A percentile compares a stretch with the other conserved stretches of the same genome.
phyloP scores from a whole-genome alignment of 37 sponge, comb jelly and placozoan genomes.

The Chondrilla cf. caribensis region DNA sequence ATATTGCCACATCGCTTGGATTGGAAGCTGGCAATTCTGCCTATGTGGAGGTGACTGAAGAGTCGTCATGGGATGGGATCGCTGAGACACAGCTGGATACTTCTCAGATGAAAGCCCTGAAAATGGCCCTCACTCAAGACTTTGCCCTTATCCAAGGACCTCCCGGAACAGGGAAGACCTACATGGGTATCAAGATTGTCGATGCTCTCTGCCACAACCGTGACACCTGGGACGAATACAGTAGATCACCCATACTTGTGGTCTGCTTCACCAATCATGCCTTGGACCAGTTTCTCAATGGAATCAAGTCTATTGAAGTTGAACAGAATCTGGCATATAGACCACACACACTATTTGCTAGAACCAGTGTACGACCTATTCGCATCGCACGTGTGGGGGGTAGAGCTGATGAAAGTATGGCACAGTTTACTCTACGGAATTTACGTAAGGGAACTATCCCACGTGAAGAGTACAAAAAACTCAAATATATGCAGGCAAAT shows the following conservation, averaged over 20 bases:
- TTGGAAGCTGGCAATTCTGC: not conserved
- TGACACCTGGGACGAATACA: conserved; percentile 44
- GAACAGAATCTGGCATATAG: not conserved
- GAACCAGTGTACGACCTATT: conserved; percentile 1
- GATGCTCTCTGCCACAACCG: conserved; percentile 59
- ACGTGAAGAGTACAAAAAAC: not conserved
- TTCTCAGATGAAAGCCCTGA: conserved; percentile 74
- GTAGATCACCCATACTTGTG: conserved; percentile 78
- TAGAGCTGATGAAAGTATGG: conserved; percentile 8
- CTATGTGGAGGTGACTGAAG: conserved; percentile 35
- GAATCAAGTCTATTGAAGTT: conserved; percentile 23
- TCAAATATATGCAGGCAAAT: not conserved
- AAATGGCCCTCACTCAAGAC: conserved; percentile 70
- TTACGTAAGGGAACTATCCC: not conserved
- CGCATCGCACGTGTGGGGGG: conserved; percentile 12
- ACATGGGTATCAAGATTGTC: conserved; percentile 82
- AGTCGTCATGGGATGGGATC: conserved; percentile 34
- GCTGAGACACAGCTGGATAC: conserved; percentile 43
- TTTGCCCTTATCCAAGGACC: conserved; percentile 95
- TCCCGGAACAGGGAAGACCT: conserved; percentile 97
- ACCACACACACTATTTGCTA: not conserved
- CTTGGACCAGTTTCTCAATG: conserved; percentile 90
- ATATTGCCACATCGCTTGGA: not conserved
- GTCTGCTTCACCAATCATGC: conserved; percentile 96
- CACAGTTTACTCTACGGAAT: not conserved